Conservation (phyloP, 2,113 vertebrate genomes). For the Hippocampus barbouri region DNA sequence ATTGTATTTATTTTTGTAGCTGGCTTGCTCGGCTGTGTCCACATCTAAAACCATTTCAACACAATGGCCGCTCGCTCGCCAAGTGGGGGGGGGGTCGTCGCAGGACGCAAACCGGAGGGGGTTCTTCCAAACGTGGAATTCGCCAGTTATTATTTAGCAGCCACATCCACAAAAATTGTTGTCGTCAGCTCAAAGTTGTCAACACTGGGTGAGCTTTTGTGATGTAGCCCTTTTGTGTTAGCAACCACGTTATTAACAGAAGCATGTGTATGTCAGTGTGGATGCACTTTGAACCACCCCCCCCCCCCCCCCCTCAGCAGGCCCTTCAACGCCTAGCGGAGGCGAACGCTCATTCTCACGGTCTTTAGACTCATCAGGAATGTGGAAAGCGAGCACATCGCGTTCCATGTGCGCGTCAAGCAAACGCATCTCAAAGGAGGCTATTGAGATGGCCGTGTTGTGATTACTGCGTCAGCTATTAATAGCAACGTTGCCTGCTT, state of each 20-base stretch:
- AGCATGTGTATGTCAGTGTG: background rate
- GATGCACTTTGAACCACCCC: background rate
- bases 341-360: background rate
- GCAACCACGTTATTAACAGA: background rate
- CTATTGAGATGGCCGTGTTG: constrained; percentile 34
- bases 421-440: background rate
- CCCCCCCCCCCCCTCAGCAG: background rate
- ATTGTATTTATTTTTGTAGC: background rate
- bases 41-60: background rate
- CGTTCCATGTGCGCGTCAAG: background rate
- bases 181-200: background rate
- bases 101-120: background rate
- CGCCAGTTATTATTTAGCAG: background rate
- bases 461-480: constrained; percentile 58
- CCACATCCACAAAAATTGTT: background rate
- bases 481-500: constrained; percentile 55
- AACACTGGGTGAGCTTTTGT: background rate
- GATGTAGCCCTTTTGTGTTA: background rate
- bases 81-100: background rate
- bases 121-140: background rate
- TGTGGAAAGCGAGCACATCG: background rate
- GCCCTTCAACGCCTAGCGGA: background rate
- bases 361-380: background rate
- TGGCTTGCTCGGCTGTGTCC: background rate
- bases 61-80: background rate